Conservation (phyloP, 1,140 invertebrate species). For the Homarus americanus region DNA sequence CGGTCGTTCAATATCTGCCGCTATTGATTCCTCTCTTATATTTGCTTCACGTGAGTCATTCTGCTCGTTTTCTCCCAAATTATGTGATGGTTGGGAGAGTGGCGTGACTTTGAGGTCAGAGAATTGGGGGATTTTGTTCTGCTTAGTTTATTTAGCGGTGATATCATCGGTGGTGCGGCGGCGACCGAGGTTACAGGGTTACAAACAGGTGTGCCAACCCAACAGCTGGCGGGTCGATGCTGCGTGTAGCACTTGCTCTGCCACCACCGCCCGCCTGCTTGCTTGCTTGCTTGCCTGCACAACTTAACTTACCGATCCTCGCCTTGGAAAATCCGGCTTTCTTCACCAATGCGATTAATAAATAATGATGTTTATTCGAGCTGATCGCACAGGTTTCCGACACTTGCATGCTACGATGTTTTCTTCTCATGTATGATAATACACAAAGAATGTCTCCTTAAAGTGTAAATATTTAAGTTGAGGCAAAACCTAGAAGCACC, state of each 20-base stretch:
- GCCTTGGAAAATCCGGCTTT: too few species aligned
- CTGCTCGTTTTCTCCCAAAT: not conserved
- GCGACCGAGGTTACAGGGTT: constrained; percentile 3
- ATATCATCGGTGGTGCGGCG: not conserved
- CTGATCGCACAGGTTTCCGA: too few species aligned
- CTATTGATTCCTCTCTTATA: not conserved
- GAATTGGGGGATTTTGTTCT: not conserved
- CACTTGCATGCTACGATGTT: too few species aligned
- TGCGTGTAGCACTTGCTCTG: not conserved
- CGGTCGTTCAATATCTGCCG: not conserved
- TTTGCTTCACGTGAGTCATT: not conserved
- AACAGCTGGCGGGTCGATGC: not conserved
- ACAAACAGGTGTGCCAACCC: not conserved
- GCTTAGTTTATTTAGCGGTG: not conserved
- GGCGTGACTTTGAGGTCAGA: not conserved
- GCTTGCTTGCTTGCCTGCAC: not conserved
- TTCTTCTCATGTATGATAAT: too few species aligned
- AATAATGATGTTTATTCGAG: too few species aligned
- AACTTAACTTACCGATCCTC: too few species aligned
- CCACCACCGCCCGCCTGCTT: not conserved
- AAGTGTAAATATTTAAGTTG: too few species aligned
- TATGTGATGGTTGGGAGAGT: not conserved
- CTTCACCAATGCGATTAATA: too few species aligned
- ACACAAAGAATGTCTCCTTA: too few species aligned
- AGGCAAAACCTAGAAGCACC: too few species aligned